These are phyloP conservation scores for Dolichallabes microphthalmus DNA, from an alignment of 2,113 vertebrate species.

Conservation along the genomic window DNA sequence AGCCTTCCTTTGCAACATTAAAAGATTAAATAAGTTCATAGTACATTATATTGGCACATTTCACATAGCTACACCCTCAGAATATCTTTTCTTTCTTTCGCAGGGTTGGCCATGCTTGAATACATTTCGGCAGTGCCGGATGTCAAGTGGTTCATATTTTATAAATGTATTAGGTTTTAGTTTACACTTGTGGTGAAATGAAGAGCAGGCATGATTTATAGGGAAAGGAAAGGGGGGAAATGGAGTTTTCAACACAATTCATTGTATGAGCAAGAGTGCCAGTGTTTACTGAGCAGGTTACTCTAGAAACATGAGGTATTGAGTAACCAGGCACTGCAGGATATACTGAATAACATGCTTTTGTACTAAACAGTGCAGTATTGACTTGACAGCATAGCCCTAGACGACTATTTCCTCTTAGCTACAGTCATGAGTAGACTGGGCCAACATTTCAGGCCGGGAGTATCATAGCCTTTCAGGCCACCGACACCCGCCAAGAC, in stretches of 20 bases:
- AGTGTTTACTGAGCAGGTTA: slow-evolving; percentile 6
- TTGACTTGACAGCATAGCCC: background rate
- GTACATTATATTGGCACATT: background rate
- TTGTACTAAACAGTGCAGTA: background rate
- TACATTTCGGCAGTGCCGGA: background rate
- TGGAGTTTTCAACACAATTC: background rate
- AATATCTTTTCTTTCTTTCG: background rate
- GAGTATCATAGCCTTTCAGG: too few species aligned
- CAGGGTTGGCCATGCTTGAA: background rate
- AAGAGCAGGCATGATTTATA: background rate
- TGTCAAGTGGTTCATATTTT: slow-evolving; percentile 1
- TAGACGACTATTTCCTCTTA: background rate
- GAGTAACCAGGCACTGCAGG: slow-evolving; percentile 6
- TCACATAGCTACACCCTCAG: background rate
- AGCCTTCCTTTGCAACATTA: background rate
- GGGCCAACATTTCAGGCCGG: too few species aligned
- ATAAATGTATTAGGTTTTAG: background rate
- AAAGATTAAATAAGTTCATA: too few species aligned
- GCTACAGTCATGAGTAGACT: background rate
- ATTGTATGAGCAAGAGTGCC: background rate
- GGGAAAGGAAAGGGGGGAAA: background rate
- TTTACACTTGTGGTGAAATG: background rate
- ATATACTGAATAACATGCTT: slow-evolving; percentile 20
- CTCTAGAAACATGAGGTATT: slow-evolving; percentile 33
- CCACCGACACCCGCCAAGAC: too few species aligned